A percentile compares a stretch with the other conserved stretches of the same genome.
These are phyloP conservation scores for Nicator chloris DNA, from an alignment of 2,113 vertebrate species.

Conservation along the genomic window DNA sequence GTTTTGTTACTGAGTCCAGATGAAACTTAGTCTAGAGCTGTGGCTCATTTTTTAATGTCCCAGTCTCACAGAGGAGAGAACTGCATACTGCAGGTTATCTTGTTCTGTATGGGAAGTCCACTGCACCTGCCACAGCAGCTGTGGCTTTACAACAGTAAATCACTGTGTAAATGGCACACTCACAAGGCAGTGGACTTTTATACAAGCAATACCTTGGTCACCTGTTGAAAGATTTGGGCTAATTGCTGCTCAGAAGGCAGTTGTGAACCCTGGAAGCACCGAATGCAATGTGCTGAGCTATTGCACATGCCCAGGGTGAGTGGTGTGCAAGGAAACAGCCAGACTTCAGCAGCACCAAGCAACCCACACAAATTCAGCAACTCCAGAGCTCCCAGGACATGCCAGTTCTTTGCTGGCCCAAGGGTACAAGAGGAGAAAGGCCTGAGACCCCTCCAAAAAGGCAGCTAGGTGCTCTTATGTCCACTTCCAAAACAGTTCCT, in stretches of 20 bases:
- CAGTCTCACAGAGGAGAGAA: neutral
- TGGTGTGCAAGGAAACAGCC: neutral
- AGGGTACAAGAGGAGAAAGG: neutral
- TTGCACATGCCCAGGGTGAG: rapidly evolving
- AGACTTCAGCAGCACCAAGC: neutral
- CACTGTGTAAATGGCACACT: neutral
- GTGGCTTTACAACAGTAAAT: neutral
- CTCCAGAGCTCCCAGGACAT: neutral
- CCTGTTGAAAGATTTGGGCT: neutral
- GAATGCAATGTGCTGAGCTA: neutral
- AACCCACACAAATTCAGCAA: neutral
- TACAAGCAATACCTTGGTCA: neutral
- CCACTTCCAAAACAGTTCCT: neutral
- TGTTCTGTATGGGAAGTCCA: neutral
- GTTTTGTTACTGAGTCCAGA: neutral
- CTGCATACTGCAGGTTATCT: neutral
- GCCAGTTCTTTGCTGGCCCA: neutral
- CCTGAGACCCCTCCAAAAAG: neutral
- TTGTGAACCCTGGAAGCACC: neutral
- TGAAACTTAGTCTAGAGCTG: neutral
- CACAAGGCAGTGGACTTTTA: neutral
- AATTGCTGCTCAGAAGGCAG: neutral
- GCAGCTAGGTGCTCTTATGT: neutral
- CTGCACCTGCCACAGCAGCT: neutral
- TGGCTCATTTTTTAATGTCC: neutral